Evolutionary conservation across 2,888 invertebrate species (phyloP).

Genomic region (Dexiosoma caninum): DNA sequence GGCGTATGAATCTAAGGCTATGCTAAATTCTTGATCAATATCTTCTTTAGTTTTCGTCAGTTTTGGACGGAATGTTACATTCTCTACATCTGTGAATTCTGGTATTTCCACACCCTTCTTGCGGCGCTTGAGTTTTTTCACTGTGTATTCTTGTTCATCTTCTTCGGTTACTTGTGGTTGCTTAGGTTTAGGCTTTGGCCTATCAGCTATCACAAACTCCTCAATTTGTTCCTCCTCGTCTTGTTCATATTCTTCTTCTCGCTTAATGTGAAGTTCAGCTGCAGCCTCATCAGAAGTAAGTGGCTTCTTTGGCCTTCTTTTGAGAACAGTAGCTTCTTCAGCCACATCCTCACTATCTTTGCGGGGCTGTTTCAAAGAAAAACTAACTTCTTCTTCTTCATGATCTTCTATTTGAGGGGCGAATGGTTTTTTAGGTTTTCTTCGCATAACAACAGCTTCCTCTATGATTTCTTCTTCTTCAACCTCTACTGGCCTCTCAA

Average conservation of each 20-base stretch:
- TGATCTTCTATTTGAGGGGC: constrained; percentile 72
- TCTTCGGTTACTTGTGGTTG: constrained; percentile 80
- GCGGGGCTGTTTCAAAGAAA: constrained; percentile 76
- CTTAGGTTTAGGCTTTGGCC: constrained; percentile 79
- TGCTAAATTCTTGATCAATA: constrained; percentile 93
- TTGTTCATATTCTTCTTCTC: constrained; percentile 74
- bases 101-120: constrained; percentile 83
- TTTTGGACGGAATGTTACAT: constrained; percentile 88
- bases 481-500: constrained; percentile 79
- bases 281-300: constrained; percentile 74
- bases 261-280: constrained; percentile 76
- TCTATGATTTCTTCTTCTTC: constrained; percentile 79
- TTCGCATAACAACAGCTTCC: constrained; percentile 74
- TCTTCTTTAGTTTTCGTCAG: constrained; percentile 88
- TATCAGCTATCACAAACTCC: constrained; percentile 79
- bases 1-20: constrained; percentile 89
- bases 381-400: constrained; percentile 74
- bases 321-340: constrained; percentile 76
- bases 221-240: constrained; percentile 79
- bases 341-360: constrained; percentile 77
- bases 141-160: constrained; percentile 83
- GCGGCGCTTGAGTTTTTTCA: constrained; percentile 85
- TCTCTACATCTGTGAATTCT: constrained; percentile 86
- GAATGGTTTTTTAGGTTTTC: constrained; percentile 70
- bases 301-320: constrained; percentile 72